Conservation (phyloP, 2,888 invertebrate genomes). For the Adineta ricciae region DNA sequence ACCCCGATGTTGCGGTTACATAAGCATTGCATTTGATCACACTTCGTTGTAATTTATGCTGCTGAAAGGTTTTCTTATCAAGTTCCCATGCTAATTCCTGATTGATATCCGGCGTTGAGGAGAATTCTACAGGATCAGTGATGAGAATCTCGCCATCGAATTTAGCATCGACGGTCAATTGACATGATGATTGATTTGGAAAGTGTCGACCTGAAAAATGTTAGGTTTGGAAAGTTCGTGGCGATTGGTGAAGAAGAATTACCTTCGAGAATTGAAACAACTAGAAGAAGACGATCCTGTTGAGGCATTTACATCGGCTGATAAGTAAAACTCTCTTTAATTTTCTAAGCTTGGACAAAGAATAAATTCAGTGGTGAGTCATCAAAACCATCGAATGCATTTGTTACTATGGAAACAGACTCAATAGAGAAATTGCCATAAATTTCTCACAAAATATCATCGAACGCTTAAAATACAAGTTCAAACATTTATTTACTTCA, state of each 20-base stretch:
- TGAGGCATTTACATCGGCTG: conserved; percentile 4
- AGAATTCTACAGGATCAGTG: conserved; percentile 50
- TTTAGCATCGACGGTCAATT: conserved; percentile 49
- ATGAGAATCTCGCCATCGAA: conserved; percentile 51
- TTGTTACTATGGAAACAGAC: not conserved
- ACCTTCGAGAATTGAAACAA: conserved; percentile 20
- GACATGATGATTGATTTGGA: conserved; percentile 45
- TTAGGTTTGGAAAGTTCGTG: not conserved
- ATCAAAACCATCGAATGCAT: not conserved
- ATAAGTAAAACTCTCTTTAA: not conserved
- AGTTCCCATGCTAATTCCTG: conserved; percentile 53
- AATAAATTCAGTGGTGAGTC: not conserved
- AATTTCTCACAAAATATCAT: not conserved
- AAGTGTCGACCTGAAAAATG: conserved; percentile 44
- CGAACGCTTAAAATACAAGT: too few species aligned
- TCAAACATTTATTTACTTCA: too few species aligned
- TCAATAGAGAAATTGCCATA: not conserved
- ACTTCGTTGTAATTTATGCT: conserved; percentile 49
- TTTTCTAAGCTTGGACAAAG: not conserved
- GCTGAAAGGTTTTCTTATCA: conserved; percentile 49
- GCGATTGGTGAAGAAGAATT: not conserved
- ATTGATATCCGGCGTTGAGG: conserved; percentile 47
- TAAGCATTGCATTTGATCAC: conserved; percentile 43
- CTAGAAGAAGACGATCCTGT: not conserved
- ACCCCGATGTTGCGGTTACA: conserved; percentile 38